These are phyloP conservation scores for Dermochelys coriacea DNA, from an alignment of 2,797 vertebrate genomes.

Conservation along the genomic window DNA sequence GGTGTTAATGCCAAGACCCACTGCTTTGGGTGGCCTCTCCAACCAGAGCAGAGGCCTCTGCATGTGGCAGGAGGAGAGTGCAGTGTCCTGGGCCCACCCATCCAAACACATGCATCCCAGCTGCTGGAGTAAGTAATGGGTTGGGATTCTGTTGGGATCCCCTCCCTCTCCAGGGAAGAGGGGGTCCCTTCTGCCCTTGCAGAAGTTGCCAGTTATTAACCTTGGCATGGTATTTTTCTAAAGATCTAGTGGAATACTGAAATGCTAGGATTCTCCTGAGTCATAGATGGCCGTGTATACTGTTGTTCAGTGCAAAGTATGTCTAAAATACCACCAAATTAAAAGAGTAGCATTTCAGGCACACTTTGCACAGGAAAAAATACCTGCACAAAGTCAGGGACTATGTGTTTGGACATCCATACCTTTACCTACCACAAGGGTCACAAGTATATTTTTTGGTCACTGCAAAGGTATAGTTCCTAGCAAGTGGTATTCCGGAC, in stretches of 20 bases:
- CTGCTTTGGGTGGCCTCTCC: rapidly evolving
- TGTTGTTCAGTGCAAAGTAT: not conserved
- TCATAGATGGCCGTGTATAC: not conserved
- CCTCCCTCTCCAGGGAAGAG: not conserved
- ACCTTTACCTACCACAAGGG: rapidly evolving
- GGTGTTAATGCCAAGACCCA: not conserved
- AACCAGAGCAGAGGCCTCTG: not conserved
- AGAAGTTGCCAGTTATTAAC: not conserved
- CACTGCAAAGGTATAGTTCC: not conserved
- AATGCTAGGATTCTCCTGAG: not conserved
- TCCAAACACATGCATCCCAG: not conserved
- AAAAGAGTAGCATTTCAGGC: not conserved
- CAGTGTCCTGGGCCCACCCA: not conserved
- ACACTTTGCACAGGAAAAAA: not conserved
- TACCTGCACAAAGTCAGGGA: not conserved
- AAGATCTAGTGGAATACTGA: not conserved
- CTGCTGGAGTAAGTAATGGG: rapidly evolving
- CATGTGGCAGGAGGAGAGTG: not conserved
- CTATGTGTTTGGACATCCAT: rapidly evolving
- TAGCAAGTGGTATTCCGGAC: not conserved
- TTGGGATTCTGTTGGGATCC: not conserved
- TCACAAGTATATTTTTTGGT: rapidly evolving
- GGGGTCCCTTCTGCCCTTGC: not conserved
- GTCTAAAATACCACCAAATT: not conserved
- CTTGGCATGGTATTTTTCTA: not conserved